A percentile compares a stretch with the other conserved stretches of the same genome.
Evolutionary conservation across 2,113 vertebrate genomes (phyloP).

Genomic region (Oncorhynchus clarkii): DNA sequence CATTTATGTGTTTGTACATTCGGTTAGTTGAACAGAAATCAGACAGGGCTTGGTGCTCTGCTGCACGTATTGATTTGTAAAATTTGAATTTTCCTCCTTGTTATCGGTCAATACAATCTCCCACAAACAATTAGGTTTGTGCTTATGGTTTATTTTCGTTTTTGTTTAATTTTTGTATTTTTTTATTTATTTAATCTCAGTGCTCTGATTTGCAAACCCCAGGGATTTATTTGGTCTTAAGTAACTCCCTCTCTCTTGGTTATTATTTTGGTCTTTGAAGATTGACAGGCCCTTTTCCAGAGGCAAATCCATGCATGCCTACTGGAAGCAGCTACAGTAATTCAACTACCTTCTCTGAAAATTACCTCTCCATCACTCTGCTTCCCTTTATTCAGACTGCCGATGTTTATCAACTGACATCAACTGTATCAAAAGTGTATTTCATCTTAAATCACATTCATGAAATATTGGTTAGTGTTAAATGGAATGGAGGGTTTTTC

Average conservation of each 20-base stretch:
- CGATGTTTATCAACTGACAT: background rate
- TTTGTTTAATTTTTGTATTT: background rate
- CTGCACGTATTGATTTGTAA: background rate
- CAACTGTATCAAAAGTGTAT: background rate
- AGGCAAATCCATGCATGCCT: background rate
- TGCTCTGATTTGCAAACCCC: constrained; percentile 8
- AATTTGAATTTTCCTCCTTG: background rate
- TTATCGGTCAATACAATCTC: background rate
- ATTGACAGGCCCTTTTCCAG: constrained; percentile 13
- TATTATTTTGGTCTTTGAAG: background rate
- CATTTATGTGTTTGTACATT: too few species aligned
- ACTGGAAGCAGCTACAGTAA: constrained; percentile 10
- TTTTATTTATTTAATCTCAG: background rate
- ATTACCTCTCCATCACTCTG: background rate
- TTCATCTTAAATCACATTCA: background rate
- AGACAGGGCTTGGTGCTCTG: background rate
- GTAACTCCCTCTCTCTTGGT: background rate
- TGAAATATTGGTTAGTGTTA: background rate
- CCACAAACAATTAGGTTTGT: background rate
- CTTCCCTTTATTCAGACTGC: background rate
- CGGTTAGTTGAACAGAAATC: too few species aligned
- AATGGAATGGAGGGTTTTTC: background rate
- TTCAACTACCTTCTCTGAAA: constrained; percentile 18
- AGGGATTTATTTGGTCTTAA: constrained; percentile 8
- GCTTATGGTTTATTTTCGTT: background rate